Evolutionary conservation across 2,797 vertebrate species (phyloP), one percentile per base, ranked within the genome.

Genomic region (Brachyalestes nurse): DNA sequence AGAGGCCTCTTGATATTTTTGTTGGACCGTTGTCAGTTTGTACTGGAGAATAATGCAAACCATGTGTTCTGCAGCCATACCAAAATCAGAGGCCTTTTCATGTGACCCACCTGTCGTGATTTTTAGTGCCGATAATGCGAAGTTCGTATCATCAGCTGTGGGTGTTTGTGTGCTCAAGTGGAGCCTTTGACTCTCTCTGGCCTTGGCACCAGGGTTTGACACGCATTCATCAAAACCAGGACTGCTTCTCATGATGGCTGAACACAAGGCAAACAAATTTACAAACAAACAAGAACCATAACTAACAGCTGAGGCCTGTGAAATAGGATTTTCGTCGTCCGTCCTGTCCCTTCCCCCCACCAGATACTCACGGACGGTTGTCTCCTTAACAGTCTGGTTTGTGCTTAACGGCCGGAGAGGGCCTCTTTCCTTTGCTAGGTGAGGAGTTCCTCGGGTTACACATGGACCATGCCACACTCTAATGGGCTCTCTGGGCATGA

Each of bases 51-150:
- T 96, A 97, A 97, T 95, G 92, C 92, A 92, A 96, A 96, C 93
- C 95, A 96, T 94, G 91, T 97, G 96, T 95, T 90, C 91, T 86
- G 89, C 88, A 86, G 88, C 89, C 89, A 88, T 90, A 93, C 93
- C 91, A 94, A 93, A 96, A 95, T 90, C 38, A 91, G 85, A 92
- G 91, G 94, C 94, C 92, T 94, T 93, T 78, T 93, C 90, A 90
- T 91, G 87, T 93, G 95, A 97, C 95, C 95, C 94, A 96, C 96
- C 96, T 97, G 97, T 97, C 91, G 89, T 88, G 92, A 90, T 94
- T 94, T 51, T 95, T 90, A 95, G 90, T 91, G 84, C 90, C 21
- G 86, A 93, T 95, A 95, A 95, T 92, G 88, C 90, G 89, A 90
- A 91, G 91, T 92, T 94, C 88, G 91, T 94, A 93, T 91, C 91